Percentiles rank a stretch among this genome's conserved stretches.
phyloP scores from a whole-genome alignment of 2,113 vertebrate species.

The Sprattus sprattus region DNA sequence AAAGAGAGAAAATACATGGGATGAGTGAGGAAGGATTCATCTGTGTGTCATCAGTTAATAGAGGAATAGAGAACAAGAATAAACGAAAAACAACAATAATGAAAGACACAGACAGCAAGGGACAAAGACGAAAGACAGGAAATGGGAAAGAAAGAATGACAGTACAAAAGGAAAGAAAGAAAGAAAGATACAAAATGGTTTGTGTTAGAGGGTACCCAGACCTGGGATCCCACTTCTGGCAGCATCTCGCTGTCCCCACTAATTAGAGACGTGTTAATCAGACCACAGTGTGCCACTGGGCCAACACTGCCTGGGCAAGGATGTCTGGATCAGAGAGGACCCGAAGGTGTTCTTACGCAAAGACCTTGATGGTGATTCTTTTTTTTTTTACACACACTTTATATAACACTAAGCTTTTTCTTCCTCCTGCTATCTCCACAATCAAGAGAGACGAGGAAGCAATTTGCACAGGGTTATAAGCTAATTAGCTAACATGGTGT shows the following conservation, averaged over 20 bases:
- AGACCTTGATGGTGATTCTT: neutral
- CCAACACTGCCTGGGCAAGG: neutral
- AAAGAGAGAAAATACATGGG: neutral
- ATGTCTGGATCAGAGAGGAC: neutral
- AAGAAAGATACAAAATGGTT: neutral
- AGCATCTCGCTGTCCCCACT: neutral
- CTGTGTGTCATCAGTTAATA: no score
- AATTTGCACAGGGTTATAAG: constrained; percentile 68
- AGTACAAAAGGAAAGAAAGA: neutral
- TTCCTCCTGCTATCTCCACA: constrained; percentile 40
- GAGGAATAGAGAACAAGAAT: neutral
- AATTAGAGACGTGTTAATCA: neutral
- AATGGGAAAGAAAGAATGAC: neutral
- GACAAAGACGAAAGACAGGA: neutral
- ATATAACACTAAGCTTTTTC: neutral
- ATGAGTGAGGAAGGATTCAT: neutral
- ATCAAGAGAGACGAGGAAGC: constrained; percentile 60
- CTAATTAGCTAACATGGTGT: constrained; percentile 62
- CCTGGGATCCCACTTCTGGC: neutral
- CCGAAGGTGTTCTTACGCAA: neutral
- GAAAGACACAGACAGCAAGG: neutral
- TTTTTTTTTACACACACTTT: constrained; percentile 4
- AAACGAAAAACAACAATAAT: neutral
- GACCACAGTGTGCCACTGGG: neutral
- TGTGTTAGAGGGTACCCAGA: neutral